phyloP scores from a whole-genome alignment of 1,140 invertebrate species.

The Planococcus citri region DNA sequence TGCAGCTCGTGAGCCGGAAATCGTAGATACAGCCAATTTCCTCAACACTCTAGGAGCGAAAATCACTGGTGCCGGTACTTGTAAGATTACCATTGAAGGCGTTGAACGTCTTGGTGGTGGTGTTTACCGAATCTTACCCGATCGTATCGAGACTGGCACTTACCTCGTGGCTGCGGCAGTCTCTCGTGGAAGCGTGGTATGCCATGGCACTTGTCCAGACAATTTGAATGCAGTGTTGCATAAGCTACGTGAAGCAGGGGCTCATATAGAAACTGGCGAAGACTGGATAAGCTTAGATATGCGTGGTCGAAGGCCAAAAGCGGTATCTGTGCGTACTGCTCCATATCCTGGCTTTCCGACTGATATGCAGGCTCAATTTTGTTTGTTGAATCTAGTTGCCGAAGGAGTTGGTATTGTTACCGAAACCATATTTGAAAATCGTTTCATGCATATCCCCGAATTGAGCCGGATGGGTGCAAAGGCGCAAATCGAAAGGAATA shows the following conservation, averaged over 20 bases:
- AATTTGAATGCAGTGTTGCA: constrained; percentile 25
- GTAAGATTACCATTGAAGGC: constrained; percentile 22
- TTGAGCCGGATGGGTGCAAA: constrained; percentile 29
- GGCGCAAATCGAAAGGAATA: constrained; percentile 24
- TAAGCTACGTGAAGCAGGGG: constrained; percentile 26
- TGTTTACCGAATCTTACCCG: constrained; percentile 28
- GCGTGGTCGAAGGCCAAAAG: constrained; percentile 25
- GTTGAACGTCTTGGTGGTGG: constrained; percentile 27
- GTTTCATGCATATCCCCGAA: constrained; percentile 30
- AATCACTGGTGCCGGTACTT: constrained; percentile 28
- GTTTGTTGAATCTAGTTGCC: constrained; percentile 24
- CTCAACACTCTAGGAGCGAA: constrained; percentile 30
- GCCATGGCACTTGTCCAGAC: constrained; percentile 21
- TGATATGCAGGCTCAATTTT: constrained; percentile 31
- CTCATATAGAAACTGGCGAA: constrained; percentile 23
- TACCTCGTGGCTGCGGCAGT: constrained; percentile 29
- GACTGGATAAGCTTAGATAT: constrained; percentile 25
- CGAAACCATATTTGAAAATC: constrained; percentile 32
- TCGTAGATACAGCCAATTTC: constrained; percentile 28
- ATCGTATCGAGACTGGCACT: constrained; percentile 31
- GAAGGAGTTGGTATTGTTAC: constrained; percentile 27
- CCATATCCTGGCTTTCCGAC: constrained; percentile 32
- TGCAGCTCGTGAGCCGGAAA: constrained; percentile 31
- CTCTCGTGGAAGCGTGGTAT: constrained; percentile 24
- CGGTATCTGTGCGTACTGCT: constrained; percentile 27